Evolutionary conservation across 1,140 invertebrate species (phyloP).

Genomic region (Brachystomella parvula): DNA sequence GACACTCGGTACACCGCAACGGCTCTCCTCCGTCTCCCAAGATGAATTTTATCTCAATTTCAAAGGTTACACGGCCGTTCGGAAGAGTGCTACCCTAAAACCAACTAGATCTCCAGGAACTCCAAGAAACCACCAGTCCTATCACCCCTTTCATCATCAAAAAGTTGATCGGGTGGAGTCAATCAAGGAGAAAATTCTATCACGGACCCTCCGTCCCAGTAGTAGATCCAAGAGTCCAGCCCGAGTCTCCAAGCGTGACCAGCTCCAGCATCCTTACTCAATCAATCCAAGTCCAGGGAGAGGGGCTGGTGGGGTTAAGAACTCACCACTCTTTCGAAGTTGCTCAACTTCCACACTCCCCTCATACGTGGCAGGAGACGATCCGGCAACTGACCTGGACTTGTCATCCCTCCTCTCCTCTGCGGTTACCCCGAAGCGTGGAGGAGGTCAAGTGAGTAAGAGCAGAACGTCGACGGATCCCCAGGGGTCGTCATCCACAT

Average conservation of each 20-base stretch:
- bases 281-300: neutral
- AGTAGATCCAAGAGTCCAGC: conserved; percentile 16
- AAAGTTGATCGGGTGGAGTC: conserved; percentile 36
- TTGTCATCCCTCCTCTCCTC: conserved; percentile 14
- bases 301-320: conserved; percentile 8
- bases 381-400: conserved; percentile 35
- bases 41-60: conserved; percentile 28
- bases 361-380: conserved; percentile 36
- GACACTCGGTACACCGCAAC: conserved; percentile 4
- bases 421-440: neutral
- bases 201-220: neutral
- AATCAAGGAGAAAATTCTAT: conserved; percentile 33
- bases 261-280: conserved; percentile 6
- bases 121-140: neutral
- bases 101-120: neutral
- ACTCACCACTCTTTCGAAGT: conserved; percentile 33
- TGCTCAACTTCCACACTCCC: conserved; percentile 36
- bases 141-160: neutral
- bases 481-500: neutral
- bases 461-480: neutral
- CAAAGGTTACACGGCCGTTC: conserved; percentile 19
- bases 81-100: conserved; percentile 36
- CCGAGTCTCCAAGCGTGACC: conserved; percentile 12
- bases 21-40: neutral
- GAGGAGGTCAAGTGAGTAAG: conserved; percentile 5